A percentile compares a stretch with the other conserved stretches of the same genome.
Evolutionary conservation across 2,113 vertebrate genomes (phyloP).

Genomic region (Mustelus asterias): DNA sequence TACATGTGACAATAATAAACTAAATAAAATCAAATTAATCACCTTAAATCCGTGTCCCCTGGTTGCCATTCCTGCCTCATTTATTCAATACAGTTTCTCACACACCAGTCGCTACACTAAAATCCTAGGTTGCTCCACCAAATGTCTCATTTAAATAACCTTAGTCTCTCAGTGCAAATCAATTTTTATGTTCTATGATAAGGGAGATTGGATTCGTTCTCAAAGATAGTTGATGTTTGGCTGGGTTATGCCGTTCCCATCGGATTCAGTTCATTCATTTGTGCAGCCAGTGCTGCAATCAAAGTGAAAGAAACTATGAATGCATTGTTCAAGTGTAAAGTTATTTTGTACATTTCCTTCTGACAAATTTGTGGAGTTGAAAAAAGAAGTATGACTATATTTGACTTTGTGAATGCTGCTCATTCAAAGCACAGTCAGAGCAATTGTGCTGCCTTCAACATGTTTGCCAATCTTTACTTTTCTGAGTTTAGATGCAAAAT

Average conservation of each 20-base stretch:
- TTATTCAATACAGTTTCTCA: not conserved
- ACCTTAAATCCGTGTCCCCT: not conserved
- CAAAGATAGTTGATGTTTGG: not conserved
- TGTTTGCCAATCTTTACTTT: not conserved
- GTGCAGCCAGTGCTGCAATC: not conserved
- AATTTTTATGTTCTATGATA: not conserved
- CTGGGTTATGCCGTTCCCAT: not conserved
- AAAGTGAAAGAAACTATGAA: not conserved
- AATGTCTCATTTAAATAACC: not conserved
- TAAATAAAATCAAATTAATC: not conserved
- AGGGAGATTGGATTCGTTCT: not conserved
- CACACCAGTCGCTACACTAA: not conserved
- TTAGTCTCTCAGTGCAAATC: not conserved
- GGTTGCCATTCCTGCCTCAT: not conserved
- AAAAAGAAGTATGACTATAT: not conserved
- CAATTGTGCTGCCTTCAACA: not conserved
- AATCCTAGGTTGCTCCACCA: not conserved
- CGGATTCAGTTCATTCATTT: not conserved
- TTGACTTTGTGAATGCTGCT: not conserved
- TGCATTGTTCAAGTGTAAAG: not conserved
- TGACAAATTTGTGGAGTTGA: not conserved
- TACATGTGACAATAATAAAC: no score
- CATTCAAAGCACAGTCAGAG: not conserved
- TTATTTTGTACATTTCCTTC: not conserved
- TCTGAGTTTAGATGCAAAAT: not conserved